These are phyloP conservation scores for Irena cyanogastra DNA, from an alignment of 2,113 vertebrate genomes.

Conservation along the genomic window DNA sequence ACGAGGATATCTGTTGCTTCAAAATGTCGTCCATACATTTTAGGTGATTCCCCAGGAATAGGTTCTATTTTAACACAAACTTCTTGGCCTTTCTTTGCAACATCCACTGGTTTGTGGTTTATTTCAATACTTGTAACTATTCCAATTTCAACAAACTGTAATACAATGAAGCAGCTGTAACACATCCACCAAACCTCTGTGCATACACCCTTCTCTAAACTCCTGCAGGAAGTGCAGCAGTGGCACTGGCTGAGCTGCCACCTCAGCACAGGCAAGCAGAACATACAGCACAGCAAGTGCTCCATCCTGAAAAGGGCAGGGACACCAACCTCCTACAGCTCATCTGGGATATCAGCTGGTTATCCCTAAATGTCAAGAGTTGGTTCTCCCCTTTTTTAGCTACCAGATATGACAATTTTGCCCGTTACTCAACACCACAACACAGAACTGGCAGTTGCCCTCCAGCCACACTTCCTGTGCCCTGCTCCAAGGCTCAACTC, in stretches of 20 bases:
- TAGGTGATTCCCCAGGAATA: conserved; percentile 95
- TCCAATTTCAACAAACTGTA: conserved; percentile 95
- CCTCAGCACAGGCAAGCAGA: neutral
- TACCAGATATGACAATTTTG: neutral
- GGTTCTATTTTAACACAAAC: conserved; percentile 97
- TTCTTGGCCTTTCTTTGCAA: conserved; percentile 95
- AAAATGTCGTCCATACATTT: conserved; percentile 97
- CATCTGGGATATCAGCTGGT: neutral
- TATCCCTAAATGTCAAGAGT: neutral
- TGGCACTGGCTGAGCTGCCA: fast-evolving
- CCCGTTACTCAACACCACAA: fast-evolving
- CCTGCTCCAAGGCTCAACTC: fast-evolving
- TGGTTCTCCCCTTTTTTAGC: neutral
- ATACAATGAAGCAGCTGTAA: neutral
- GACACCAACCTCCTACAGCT: neutral
- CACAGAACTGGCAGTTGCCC: neutral
- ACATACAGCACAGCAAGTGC: fast-evolving
- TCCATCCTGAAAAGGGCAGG: fast-evolving
- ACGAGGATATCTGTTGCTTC: conserved; percentile 93
- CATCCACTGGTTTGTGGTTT: conserved; percentile 92
- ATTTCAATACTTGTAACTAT: conserved; percentile 96
- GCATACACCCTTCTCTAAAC: neutral
- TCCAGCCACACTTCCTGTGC: neutral
- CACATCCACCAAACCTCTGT: neutral
- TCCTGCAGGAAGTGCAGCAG: neutral